Percentiles rank a stretch among this genome's conserved stretches.
These are phyloP conservation scores for Pterocles burchelli DNA, from an alignment of 2,113 vertebrate species.

Conservation along the genomic window DNA sequence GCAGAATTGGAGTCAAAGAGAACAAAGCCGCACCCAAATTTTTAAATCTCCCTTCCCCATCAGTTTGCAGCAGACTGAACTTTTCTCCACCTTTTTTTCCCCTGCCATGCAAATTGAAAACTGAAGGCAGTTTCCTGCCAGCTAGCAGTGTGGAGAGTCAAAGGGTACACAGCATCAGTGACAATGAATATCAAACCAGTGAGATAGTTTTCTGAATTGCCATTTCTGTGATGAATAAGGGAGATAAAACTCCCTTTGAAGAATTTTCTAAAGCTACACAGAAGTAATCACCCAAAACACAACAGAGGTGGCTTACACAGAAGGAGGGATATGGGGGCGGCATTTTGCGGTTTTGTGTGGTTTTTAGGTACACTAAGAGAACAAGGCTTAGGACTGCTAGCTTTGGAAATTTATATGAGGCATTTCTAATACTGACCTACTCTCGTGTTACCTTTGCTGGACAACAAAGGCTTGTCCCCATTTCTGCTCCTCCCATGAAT, in stretches of 20 bases:
- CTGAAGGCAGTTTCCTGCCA: background rate
- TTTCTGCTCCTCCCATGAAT: background rate
- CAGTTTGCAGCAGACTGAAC: background rate
- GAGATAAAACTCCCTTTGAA: background rate
- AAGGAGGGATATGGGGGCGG: background rate
- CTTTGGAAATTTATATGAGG: background rate
- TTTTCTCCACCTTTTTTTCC: background rate
- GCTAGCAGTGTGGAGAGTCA: background rate
- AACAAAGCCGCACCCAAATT: background rate
- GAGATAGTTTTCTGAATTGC: background rate
- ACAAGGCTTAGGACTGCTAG: background rate
- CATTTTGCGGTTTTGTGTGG: background rate
- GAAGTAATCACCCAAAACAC: background rate
- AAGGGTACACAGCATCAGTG: background rate
- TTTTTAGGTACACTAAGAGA: background rate
- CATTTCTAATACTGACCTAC: background rate
- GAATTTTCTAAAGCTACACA: background rate
- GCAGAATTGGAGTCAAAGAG: background rate
- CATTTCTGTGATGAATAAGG: background rate
- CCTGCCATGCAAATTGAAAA: background rate
- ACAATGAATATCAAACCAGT: fast-evolving
- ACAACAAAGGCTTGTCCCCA: background rate
- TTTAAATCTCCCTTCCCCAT: background rate
- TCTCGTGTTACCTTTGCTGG: background rate
- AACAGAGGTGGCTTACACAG: background rate